These are phyloP conservation scores for Bos indicus DNA, from an alignment of 2,113 vertebrate genomes.

Conservation along the genomic window DNA sequence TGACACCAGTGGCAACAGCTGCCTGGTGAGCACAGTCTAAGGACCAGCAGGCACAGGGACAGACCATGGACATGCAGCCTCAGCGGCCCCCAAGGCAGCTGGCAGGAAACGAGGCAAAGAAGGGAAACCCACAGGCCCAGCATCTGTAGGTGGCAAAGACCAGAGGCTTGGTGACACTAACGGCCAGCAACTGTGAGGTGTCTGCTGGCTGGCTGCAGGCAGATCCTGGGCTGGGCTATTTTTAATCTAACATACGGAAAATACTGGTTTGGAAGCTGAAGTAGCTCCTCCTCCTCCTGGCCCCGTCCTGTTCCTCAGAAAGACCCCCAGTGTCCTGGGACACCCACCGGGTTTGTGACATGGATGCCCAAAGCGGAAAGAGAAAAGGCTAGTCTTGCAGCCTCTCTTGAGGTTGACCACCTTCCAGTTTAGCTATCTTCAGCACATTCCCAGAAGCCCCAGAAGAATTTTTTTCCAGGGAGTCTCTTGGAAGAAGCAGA, in stretches of 20 bases:
- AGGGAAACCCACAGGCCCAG: constrained; percentile 48
- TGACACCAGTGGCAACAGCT: rapidly evolving
- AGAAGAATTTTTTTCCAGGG: neutral
- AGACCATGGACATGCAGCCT: neutral
- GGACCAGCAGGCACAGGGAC: neutral
- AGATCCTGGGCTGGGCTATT: neutral
- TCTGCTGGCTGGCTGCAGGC: neutral
- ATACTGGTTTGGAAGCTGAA: neutral
- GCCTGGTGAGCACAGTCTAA: no score
- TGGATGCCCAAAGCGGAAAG: rapidly evolving
- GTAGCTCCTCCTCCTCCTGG: neutral
- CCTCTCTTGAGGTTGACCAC: no score
- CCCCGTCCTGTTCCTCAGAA: neutral
- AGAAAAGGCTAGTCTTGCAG: neutral
- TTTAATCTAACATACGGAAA: neutral
- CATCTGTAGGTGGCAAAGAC: neutral
- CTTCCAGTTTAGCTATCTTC: neutral
- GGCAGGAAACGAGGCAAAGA: constrained; percentile 48
- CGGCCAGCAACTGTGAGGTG: neutral
- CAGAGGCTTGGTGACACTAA: neutral
- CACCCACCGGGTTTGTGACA: rapidly evolving
- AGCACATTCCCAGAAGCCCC: neutral
- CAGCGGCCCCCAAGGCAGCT: neutral
- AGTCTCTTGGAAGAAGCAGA: neutral
- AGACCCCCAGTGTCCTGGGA: neutral